A percentile compares a stretch with the other conserved stretches of the same genome.
These are phyloP conservation scores for Oryctolagus cuniculus DNA, from an alignment of 2,113 vertebrate genomes.

Conservation along the genomic window DNA sequence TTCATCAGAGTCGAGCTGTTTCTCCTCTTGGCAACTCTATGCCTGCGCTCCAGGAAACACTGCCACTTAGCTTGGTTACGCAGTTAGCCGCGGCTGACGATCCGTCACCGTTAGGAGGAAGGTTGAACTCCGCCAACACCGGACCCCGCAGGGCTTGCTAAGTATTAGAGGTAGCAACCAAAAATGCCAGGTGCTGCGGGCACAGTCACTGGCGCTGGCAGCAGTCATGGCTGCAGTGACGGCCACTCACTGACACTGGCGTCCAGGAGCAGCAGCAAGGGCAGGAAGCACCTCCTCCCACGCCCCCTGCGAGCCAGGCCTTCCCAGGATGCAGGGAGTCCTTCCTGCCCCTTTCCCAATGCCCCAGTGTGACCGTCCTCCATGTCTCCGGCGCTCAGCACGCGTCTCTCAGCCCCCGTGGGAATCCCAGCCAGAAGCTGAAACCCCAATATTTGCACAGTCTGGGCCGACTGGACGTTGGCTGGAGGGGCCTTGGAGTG, in stretches of 20 bases:
- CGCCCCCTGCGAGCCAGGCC: no score
- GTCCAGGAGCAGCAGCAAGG: neutral
- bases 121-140: neutral
- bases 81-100: neutral
- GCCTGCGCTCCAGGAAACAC: neutral
- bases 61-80: no score
- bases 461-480: accelerated
- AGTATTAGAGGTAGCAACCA: neutral
- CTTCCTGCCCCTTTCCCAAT: neutral
- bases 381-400: no score
- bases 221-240: accelerated
- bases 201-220: accelerated
- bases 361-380: neutral
- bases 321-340: neutral
- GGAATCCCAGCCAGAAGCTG: neutral
- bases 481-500: neutral
- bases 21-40: neutral
- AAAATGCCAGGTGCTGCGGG: neutral
- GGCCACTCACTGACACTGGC: accelerated
- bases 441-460: accelerated
- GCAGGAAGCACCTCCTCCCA: neutral
- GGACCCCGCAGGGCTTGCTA: neutral
- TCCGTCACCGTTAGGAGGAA: neutral
- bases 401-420: accelerated
- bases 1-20: neutral